Evolutionary conservation across 2,888 invertebrate species (phyloP), one percentile per base, ranked within the genome.

Genomic region (Nymphalis polychloros): DNA sequence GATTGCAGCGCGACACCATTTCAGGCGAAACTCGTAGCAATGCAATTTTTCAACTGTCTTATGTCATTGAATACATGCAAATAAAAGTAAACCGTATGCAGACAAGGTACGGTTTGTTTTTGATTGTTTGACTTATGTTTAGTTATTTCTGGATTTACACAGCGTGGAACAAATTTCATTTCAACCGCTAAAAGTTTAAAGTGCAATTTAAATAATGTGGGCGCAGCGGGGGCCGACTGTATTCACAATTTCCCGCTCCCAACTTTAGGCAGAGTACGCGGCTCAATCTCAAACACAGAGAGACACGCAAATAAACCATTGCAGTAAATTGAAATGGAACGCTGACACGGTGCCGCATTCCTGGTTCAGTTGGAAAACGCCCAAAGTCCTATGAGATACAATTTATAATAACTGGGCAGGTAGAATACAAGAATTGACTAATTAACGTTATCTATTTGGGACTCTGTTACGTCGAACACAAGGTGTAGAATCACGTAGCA

Each of bases 151-250:
- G 82, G 84, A 82, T 83, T 80, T 80, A 82, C 81, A 80, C 79
- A 81, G 76, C 79, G 83, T 81, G 83, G 81, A 88, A 87, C 88
- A 89, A 89, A 89, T 90, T 90, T 89, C 84, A 88, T 89, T 87
- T 86, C 78, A 87, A 85, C 86, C 80, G 80, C 82, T 81, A 80
- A 84, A 87, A 86, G 84, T 88, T 86, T 86, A 85, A 83, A 90
- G 86, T 87, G 85, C 85, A 87, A 84, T 83, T 85, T 84, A 84
- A 89, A 86, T 84, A 85, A 78, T 80, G 83, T 81, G 78, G 79
- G 76, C 76, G 76, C 75, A 68, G 71, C 69, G 75, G 72, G 78
- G 75, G 72, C 75, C 70, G 75, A 68, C 76, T 77, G 77, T 78
- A 75, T 76, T 79, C 78, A 77, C 76, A 78, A 78, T 79, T 81